Evolutionary conservation across 2,888 invertebrate genomes (phyloP), one percentile per base, ranked within the genome.

Genomic region (Oscheius sp.): DNA sequence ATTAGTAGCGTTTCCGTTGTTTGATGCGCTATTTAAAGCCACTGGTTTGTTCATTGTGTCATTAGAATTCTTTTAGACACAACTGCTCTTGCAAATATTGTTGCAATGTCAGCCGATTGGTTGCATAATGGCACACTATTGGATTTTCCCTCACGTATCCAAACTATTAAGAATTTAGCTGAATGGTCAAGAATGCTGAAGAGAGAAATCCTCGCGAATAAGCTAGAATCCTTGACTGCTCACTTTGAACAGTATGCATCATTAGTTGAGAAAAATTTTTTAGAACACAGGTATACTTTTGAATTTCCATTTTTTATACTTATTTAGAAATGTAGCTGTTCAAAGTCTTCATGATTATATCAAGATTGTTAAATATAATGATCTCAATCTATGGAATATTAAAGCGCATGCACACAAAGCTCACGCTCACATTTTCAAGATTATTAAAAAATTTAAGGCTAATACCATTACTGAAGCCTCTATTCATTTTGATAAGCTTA

Each of bases 321-420:
- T n/a, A 24, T 56, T 92, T 24, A 91, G 92, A 32, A 86, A 90
- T 0, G 94, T 95, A 0, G 92, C 96, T 70, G 95, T 95, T 85
- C 94, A 93, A 87, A 92, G 94, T 86, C 87, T 98, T 12, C 77
- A 88, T 77, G 95, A 95, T 78, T 94, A 93, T 85, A 92, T 97
- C 0, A 95, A 95, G 87, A 95, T 98, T 64, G 93, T 93, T 59
- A 90, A 93, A 41, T 98, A 96, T 93, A 93, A 92, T 82, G 96
- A 98, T 84, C 90, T 94, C 14, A 96, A 92, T 83, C 94, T 95
- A 86, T 95, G 94, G 91, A 92, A 94, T 33, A 91, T 97, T 64
- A 94, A 93, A 80, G 92, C 92, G 77, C 92, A 94, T 0, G 87
- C 87, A 22, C 86, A 87, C 69, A 88, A 88, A 73, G 87, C 87